Conservation (phyloP, 2,888 invertebrate genomes). For the Pseudanteris insignis region DNA sequence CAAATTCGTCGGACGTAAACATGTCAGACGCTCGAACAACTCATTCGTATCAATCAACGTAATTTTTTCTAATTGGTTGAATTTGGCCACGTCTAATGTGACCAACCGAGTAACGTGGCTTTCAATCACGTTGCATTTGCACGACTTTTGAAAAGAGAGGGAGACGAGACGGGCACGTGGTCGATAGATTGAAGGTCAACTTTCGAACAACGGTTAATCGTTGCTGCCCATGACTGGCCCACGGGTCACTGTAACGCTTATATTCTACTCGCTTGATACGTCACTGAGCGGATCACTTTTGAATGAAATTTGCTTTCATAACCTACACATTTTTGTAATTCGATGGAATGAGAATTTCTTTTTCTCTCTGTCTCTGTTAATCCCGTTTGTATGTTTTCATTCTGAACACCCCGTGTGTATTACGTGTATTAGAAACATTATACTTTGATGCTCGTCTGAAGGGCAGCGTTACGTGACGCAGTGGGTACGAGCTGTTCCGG, state of each 20-base stretch:
- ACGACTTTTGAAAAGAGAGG: constrained; percentile 17
- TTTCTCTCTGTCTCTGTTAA: too few species aligned
- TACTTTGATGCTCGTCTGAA: too few species aligned
- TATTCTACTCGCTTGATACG: constrained; percentile 12
- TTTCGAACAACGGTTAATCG: constrained; percentile 35
- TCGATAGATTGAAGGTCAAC: constrained; percentile 36
- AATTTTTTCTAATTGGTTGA: constrained; percentile 6
- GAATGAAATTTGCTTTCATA: too few species aligned
- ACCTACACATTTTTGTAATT: too few species aligned
- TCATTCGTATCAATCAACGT: constrained; percentile 7
- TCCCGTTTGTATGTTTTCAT: too few species aligned
- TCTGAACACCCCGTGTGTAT: too few species aligned
- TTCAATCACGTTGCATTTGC: constrained; percentile 24
- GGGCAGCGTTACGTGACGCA: too few species aligned
- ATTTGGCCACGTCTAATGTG: constrained; percentile 20
- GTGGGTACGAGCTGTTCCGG: too few species aligned
- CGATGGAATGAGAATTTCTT: too few species aligned
- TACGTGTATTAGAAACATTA: too few species aligned
- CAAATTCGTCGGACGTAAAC: too few species aligned
- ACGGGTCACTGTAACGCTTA: constrained; percentile 12
- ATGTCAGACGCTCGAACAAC: background rate
- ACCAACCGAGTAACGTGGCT: constrained; percentile 22
- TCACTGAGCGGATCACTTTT: constrained; percentile 20
- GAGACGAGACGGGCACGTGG: constrained; percentile 37
- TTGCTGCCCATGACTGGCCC: background rate